Conservation (phyloP, 1,140 invertebrate genomes). For the Parasteatoda tepidariorum region DNA sequence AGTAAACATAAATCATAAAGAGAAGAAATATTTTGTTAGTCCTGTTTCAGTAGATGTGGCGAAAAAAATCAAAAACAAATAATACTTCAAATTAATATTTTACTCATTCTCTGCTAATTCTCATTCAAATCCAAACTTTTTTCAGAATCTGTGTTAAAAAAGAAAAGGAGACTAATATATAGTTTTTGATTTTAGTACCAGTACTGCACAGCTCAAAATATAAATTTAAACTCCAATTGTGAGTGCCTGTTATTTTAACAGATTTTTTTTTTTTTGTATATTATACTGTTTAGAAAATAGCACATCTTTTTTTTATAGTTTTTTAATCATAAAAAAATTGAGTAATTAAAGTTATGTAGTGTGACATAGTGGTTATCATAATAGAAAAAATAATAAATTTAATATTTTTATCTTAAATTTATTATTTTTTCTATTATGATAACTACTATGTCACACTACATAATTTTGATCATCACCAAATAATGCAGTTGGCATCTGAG, state of each 20-base stretch:
- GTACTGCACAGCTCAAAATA: neutral
- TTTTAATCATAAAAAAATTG: neutral
- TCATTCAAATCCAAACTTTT: too few species aligned
- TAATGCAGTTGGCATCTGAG: too few species aligned
- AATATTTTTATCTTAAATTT: neutral
- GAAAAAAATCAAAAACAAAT: neutral
- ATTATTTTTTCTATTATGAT: neutral
- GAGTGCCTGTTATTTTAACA: neutral
- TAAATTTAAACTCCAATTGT: neutral
- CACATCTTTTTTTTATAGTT: neutral
- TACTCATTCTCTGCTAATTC: neutral
- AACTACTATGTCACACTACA: neutral
- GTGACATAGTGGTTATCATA: neutral
- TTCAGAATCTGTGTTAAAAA: too few species aligned
- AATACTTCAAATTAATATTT: neutral
- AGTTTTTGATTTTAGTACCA: neutral
- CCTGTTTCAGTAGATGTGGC: neutral
- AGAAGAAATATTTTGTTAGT: neutral
- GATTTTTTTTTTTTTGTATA: neutral
- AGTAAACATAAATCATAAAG: neutral
- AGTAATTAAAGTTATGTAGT: neutral
- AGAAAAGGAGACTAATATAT: too few species aligned
- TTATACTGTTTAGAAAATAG: neutral
- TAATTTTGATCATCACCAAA: too few species aligned
- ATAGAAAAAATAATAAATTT: neutral